A percentile compares a stretch with the other conserved stretches of the same genome.
Conservation (phyloP, 2,797 vertebrate species). For the Vultur gryphus region DNA sequence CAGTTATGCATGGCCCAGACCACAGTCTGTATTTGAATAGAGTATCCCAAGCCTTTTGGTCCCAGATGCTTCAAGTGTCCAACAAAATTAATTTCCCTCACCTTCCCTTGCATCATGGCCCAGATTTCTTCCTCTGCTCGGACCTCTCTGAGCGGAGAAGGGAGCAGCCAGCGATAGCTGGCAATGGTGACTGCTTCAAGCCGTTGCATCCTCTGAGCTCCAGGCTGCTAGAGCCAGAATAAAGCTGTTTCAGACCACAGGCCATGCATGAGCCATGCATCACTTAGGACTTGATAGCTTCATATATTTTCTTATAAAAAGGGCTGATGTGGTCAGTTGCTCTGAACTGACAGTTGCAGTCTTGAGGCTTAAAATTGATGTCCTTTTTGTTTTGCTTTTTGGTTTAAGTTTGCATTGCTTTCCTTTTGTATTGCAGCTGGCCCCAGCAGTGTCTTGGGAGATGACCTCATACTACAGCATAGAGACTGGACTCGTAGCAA, state of each 20-base stretch:
- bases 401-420: constrained; percentile 18
- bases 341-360: constrained; percentile 45
- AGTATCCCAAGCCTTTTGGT: neutral
- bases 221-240: neutral
- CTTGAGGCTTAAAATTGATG: constrained; percentile 28
- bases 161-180: neutral
- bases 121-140: neutral
- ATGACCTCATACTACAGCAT: constrained; percentile 38
- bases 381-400: constrained; percentile 43
- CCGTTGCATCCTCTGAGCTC: neutral
- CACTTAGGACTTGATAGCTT: constrained; percentile 24
- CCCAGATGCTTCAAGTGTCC: neutral
- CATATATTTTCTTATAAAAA: constrained; percentile 46
- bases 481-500: constrained; percentile 6
- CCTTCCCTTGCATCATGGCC: neutral
- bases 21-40: neutral
- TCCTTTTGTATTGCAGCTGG: constrained; percentile 54
- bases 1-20: neutral
- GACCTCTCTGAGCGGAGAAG: neutral
- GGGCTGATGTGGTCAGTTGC: constrained; percentile 4
- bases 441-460: constrained; percentile 43
- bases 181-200: neutral
- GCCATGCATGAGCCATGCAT: neutral
- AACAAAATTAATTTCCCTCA: neutral
- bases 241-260: neutral